Evolutionary conservation across 2,888 invertebrate species (phyloP).

Genomic region (Anagyrus pseudococci): DNA sequence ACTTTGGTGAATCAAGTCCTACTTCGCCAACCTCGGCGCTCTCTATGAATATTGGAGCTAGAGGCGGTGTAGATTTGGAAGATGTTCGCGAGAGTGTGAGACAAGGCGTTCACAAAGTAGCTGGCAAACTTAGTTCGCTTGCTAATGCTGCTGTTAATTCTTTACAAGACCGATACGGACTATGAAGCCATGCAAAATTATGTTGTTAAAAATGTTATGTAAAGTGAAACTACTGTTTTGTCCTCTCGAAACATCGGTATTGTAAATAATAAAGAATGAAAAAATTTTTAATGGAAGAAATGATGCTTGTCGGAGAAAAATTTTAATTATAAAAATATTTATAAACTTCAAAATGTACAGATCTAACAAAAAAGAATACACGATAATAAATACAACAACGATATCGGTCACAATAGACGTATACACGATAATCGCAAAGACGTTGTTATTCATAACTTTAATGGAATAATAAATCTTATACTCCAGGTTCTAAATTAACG

Average conservation of each 20-base stretch:
- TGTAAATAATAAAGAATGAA: constrained; percentile 39
- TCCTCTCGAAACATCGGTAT: constrained; percentile 41
- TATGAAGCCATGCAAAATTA: constrained; percentile 44
- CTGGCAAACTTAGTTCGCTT: constrained; percentile 92
- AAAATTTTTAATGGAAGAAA: constrained; percentile 26
- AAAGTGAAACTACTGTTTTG: constrained; percentile 27
- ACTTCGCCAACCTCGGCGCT: constrained; percentile 53
- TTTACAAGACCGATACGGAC: constrained; percentile 74
- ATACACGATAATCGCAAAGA: constrained; percentile 34
- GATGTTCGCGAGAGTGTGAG: constrained; percentile 97
- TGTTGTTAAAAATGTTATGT: constrained; percentile 37
- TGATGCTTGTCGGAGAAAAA: constrained; percentile 18
- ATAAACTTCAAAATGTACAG: constrained; percentile 46
- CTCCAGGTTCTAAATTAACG: constrained; percentile 18
- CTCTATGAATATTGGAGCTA: constrained; percentile 51
- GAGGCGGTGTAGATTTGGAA: constrained; percentile 75
- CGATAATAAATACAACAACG: constrained; percentile 43
- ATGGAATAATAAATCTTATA: constrained; percentile 27
- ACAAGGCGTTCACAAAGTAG: constrained; percentile 96
- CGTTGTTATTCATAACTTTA: constrained; percentile 32
- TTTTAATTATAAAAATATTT: constrained; percentile 49
- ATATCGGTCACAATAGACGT: constrained; percentile 40
- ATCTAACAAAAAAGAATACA: constrained; percentile 42
- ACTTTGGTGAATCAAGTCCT: constrained; percentile 70
- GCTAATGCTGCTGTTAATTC: constrained; percentile 94